phyloP scores from a whole-genome alignment of 2,797 vertebrate genomes.

The Catharus ustulatus region DNA sequence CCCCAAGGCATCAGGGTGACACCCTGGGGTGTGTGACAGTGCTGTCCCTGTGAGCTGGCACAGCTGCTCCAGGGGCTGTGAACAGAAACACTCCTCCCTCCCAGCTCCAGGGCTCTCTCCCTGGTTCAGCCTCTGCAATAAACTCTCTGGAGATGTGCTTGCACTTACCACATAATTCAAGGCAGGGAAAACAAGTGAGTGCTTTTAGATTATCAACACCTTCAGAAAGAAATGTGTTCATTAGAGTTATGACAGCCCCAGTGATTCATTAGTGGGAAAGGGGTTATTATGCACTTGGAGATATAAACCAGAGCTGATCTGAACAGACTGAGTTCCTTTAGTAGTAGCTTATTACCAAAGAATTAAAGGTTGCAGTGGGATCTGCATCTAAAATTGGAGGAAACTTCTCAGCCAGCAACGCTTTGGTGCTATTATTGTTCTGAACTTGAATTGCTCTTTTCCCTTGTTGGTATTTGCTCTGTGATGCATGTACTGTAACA shows the following conservation, averaged over 20 bases:
- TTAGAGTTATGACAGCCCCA: constrained; percentile 6
- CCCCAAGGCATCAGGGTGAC: not conserved
- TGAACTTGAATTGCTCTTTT: constrained; percentile 45
- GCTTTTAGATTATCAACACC: constrained; percentile 23
- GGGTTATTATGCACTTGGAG: constrained; percentile 14
- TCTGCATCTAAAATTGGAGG: constrained; percentile 46
- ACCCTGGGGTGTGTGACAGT: rapidly evolving
- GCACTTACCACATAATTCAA: not conserved
- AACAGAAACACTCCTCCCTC: not conserved
- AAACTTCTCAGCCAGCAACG: not conserved
- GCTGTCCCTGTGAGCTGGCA: not conserved
- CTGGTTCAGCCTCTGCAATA: not conserved
- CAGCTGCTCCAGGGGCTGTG: not conserved
- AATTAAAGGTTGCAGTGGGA: constrained; percentile 64
- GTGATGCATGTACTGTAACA: constrained; percentile 23
- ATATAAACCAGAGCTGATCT: constrained; percentile 55
- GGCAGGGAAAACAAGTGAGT: not conserved
- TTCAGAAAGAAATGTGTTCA: not conserved
- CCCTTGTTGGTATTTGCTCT: constrained; percentile 51
- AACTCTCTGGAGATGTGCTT: constrained; percentile 19
- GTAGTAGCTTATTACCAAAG: constrained; percentile 52
- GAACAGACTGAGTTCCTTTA: constrained; percentile 7
- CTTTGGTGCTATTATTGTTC: constrained; percentile 36
- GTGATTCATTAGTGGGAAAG: constrained; percentile 26
- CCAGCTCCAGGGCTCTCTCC: not conserved